Percentiles rank a stretch among this genome's conserved stretches.
Conservation (phyloP, 2,888 invertebrate genomes). For the Ellobium chinense region DNA sequence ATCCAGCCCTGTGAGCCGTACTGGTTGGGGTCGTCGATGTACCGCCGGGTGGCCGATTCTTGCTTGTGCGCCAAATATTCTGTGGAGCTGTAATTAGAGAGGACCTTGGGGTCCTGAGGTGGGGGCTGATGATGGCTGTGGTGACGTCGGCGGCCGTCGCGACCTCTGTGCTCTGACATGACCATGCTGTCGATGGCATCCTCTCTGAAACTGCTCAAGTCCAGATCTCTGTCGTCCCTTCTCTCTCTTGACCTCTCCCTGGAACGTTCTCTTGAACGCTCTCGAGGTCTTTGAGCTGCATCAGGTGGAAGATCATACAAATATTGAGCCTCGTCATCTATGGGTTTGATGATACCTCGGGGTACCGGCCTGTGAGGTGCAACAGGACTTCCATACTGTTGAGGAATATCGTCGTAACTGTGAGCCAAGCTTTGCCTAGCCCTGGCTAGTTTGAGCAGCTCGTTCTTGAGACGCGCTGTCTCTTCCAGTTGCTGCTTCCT, state of each 20-base stretch:
- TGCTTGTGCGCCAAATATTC: constrained; percentile 78
- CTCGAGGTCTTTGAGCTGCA: neutral
- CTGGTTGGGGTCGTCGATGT: constrained; percentile 59
- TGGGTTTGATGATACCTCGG: constrained; percentile 74
- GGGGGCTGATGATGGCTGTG: neutral
- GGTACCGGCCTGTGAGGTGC: constrained; percentile 47
- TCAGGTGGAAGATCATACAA: constrained; percentile 1
- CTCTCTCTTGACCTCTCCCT: constrained; percentile 33
- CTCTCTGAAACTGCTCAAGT: neutral
- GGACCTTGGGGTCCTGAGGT: constrained; percentile 25
- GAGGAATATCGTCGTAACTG: constrained; percentile 71
- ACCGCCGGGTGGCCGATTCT: constrained; percentile 62
- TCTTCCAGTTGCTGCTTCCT: constrained; percentile 83
- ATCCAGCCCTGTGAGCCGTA: constrained; percentile 47
- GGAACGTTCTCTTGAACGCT: constrained; percentile 33
- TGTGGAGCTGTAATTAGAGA: constrained; percentile 71
- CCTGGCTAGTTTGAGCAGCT: constrained; percentile 78
- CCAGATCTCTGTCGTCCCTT: neutral
- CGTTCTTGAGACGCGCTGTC: constrained; percentile 81
- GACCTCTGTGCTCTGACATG: constrained; percentile 25
- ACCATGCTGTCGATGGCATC: constrained; percentile 26
- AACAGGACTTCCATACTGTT: constrained; percentile 50
- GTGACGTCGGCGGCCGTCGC: constrained; percentile 6
- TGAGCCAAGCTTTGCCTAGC: constrained; percentile 68
- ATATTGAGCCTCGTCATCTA: constrained; percentile 68